Percentiles rank a stretch among this genome's conserved stretches.
These are phyloP conservation scores for Naja naja DNA, from an alignment of 2,113 vertebrate genomes.

Conservation along the genomic window DNA sequence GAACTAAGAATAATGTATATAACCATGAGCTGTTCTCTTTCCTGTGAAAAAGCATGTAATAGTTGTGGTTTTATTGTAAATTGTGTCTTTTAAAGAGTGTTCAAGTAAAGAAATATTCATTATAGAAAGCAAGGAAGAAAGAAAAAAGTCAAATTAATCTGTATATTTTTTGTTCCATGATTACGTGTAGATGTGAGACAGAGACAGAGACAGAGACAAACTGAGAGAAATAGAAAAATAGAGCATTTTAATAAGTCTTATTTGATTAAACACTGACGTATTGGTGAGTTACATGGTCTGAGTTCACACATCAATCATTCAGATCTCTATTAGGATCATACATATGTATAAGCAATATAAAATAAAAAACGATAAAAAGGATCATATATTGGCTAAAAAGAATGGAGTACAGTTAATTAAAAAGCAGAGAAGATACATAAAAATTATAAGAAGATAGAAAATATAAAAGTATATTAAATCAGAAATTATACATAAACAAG, in stretches of 20 bases:
- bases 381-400: too few species aligned
- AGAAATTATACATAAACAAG: background rate
- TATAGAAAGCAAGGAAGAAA: background rate
- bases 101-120: background rate
- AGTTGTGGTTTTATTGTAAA: background rate
- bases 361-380: too few species aligned
- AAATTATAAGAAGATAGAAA: background rate
- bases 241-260: background rate
- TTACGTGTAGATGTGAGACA: background rate
- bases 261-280: background rate
- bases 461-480: background rate
- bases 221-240: background rate
- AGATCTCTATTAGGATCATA: background rate
- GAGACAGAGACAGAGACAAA: accelerated
- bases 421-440: background rate
- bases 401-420: background rate
- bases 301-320: background rate
- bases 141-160: background rate
- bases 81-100: background rate
- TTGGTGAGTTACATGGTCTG: background rate
- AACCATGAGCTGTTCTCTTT: background rate
- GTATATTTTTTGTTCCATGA: background rate
- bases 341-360: too few species aligned
- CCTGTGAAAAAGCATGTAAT: background rate
- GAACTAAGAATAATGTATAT: background rate